Percentiles rank a stretch among this genome's conserved stretches.
Evolutionary conservation across 2,888 invertebrate genomes (phyloP).

Genomic region (Melanchra persicariae): DNA sequence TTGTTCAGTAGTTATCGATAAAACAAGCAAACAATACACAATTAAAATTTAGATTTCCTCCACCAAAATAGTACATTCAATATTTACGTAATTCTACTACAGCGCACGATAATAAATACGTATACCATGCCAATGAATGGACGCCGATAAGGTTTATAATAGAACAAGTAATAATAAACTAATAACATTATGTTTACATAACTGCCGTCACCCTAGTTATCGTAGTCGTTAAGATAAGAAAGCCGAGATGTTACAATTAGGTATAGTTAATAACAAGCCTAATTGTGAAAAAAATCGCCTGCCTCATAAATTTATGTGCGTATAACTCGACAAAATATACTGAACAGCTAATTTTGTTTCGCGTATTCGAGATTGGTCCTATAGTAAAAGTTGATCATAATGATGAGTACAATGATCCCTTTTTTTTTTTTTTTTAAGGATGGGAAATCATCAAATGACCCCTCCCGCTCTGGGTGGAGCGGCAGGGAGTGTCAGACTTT

Average conservation of each 20-base stretch:
- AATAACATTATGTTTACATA: slow-evolving; percentile 65
- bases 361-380: too few relatives aligned
- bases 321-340: too few relatives aligned
- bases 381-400: too few relatives aligned
- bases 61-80: slow-evolving; percentile 39
- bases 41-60: neutral
- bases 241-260: slow-evolving; percentile 50
- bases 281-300: slow-evolving; percentile 26
- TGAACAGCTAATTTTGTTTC: too few relatives aligned
- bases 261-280: slow-evolving; percentile 30
- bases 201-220: slow-evolving; percentile 62
- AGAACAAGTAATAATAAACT: slow-evolving; percentile 58
- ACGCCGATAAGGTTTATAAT: slow-evolving; percentile 63
- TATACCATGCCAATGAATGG: slow-evolving; percentile 58
- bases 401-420: too few relatives aligned
- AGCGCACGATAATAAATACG: slow-evolving; percentile 47
- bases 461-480: too few relatives aligned
- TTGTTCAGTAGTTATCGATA: too few relatives aligned
- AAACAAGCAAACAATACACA: neutral
- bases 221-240: slow-evolving; percentile 63
- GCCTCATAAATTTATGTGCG: too few relatives aligned
- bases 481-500: too few relatives aligned
- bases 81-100: slow-evolving; percentile 29
- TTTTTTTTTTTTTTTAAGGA: too few relatives aligned
- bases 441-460: too few relatives aligned